Evolutionary conservation across 2,888 invertebrate species (phyloP).

Genomic region (Pyrochroa serraticornis): DNA sequence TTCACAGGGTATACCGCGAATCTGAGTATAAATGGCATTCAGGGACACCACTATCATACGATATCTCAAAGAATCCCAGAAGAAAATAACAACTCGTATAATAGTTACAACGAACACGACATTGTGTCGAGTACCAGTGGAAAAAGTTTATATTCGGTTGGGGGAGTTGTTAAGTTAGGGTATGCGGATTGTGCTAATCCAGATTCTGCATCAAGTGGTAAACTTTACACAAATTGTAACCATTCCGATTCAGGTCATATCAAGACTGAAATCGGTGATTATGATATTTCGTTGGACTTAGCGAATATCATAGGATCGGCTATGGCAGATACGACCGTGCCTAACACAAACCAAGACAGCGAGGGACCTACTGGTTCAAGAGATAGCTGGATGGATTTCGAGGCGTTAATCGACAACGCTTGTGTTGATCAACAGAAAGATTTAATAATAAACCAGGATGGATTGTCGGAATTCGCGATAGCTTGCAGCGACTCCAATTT

Average conservation of each 20-base stretch:
- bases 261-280: slow-evolving; percentile 64
- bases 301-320: slow-evolving; percentile 88
- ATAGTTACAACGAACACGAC: slow-evolving; percentile 68
- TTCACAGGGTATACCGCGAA: slow-evolving; percentile 87
- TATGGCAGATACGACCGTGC: slow-evolving; percentile 86
- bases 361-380: slow-evolving; percentile 77
- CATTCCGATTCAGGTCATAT: slow-evolving; percentile 59
- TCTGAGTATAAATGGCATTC: slow-evolving; percentile 85
- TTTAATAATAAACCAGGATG: slow-evolving; percentile 70
- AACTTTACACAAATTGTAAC: slow-evolving; percentile 63
- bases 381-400: slow-evolving; percentile 88
- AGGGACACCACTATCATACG: slow-evolving; percentile 86
- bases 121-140: slow-evolving; percentile 73
- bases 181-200: slow-evolving; percentile 60
- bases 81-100: slow-evolving; percentile 71
- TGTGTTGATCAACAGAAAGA: slow-evolving; percentile 76
- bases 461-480: slow-evolving; percentile 70
- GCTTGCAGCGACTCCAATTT: slow-evolving; percentile 65
- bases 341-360: slow-evolving; percentile 66
- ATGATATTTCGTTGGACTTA: slow-evolving; percentile 79
- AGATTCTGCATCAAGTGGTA: slow-evolving; percentile 65
- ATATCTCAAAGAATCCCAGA: slow-evolving; percentile 79
- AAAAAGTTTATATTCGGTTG: slow-evolving; percentile 60
- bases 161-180: slow-evolving; percentile 57
- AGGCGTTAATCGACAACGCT: slow-evolving; percentile 84